Percentiles rank a stretch among this genome's conserved stretches.
These are phyloP conservation scores for Piscicola geometra DNA, from an alignment of 2,888 invertebrate species.

Conservation along the genomic window DNA sequence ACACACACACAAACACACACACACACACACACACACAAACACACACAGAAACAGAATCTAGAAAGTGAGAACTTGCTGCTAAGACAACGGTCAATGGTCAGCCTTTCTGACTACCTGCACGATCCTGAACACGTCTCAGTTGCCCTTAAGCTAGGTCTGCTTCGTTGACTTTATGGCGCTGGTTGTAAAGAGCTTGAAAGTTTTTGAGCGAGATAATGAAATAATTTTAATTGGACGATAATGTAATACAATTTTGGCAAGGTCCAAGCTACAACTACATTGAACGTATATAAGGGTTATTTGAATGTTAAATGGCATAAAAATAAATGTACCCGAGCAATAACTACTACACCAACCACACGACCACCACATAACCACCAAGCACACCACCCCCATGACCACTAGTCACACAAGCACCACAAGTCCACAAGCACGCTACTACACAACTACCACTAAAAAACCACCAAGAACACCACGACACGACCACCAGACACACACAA, in stretches of 20 bases:
- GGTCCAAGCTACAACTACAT: too few species aligned
- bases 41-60: slow-evolving; percentile 52
- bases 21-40: background rate
- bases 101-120: slow-evolving; percentile 55
- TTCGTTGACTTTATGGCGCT: background rate
- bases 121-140: slow-evolving; percentile 56
- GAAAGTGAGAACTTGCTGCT: slow-evolving; percentile 50
- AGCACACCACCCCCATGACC: background rate
- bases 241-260: too few species aligned
- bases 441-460: too few species aligned
- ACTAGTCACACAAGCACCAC: background rate
- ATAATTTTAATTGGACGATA: too few species aligned
- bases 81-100: slow-evolving; percentile 54
- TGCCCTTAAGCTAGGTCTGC: slow-evolving; percentile 51
- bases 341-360: too few species aligned
- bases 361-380: background rate
- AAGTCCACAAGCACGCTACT: too few species aligned
- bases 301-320: too few species aligned
- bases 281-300: too few species aligned
- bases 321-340: too few species aligned
- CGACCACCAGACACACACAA: background rate
- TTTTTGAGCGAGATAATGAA: background rate
- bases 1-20: too few species aligned
- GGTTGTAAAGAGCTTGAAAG: background rate
- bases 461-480: too few species aligned